Evolutionary conservation across 2,797 vertebrate species (phyloP), one percentile per base, ranked within the genome.

Genomic region (Rhinogobio ventralis): DNA sequence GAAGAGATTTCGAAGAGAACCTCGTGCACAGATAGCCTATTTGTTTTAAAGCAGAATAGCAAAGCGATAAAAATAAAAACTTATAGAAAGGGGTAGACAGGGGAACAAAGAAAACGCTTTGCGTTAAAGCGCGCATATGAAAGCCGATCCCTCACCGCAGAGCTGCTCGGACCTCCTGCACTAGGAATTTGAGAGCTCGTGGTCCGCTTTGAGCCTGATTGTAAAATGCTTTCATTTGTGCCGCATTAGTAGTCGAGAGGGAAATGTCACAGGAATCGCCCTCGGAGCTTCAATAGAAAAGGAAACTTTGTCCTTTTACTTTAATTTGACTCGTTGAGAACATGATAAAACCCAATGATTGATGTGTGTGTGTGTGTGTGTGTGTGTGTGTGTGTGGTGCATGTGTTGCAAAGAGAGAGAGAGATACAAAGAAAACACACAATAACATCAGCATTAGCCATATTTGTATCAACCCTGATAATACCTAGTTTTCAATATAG

Each of bases 61-160:
- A 78, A 79, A 51, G 76, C 20, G 57, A 64, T 55, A 53, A 53
- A 64, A 66, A 80, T 33, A 19, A 51, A 84, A 69, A 62, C 51
- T 62, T 72, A 19, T 25, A 33, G 49, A 80, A 53, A 80, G 39
- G 33, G 15, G 17, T 39, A 60, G 17, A 33, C 64, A 51, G 42
- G 83, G 85, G 91, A 93, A 93, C 93, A 93, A 94, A 94, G 92
- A 90, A 86, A 89, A 90, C 90, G 91, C 91, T 90, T 90, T 93
- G 90, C 91, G 88, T 90, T 89, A 88, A 90, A 91, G 91, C 79
- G 87, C 91, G 90, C 82, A 74, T 90, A 92, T 94, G 94, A 93
- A 95, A 95, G 91, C 93, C 92, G 93, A 95, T 94, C 93, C 93
- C 86, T 85, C 72, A 2, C 66, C 74, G 36, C 42, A 64, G 66